phyloP scores from a whole-genome alignment of 1,140 invertebrate species.

The Drosophila punjabiensis region DNA sequence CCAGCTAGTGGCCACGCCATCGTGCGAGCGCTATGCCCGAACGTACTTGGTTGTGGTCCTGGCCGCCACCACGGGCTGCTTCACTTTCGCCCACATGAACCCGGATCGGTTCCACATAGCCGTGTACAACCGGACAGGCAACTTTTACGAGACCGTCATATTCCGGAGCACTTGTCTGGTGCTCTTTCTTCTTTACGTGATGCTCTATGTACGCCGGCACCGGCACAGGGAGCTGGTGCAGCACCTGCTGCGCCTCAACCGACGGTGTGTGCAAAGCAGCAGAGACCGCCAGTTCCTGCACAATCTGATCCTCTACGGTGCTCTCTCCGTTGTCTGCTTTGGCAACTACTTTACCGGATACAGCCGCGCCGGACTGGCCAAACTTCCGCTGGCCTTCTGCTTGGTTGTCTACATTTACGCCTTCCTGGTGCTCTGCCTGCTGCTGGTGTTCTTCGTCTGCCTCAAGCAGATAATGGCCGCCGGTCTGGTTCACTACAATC shows the following conservation, averaged over 20 bases:
- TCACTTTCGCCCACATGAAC: slow-evolving; percentile 38
- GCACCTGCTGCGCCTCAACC: slow-evolving; percentile 34
- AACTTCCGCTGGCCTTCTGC: slow-evolving; percentile 5
- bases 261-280: slow-evolving; percentile 2
- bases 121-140: slow-evolving; percentile 62
- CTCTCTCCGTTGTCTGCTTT: slow-evolving; percentile 16
- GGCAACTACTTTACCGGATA: slow-evolving; percentile 47
- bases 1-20: slow-evolving; percentile 22
- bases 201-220: slow-evolving; percentile 50
- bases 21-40: slow-evolving; percentile 43
- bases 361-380: slow-evolving; percentile 1
- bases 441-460: slow-evolving; percentile 69
- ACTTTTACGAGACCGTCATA: slow-evolving; percentile 56
- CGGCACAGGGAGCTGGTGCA: slow-evolving; percentile 47
- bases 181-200: slow-evolving; percentile 40
- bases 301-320: slow-evolving; percentile 42
- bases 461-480: slow-evolving; percentile 58
- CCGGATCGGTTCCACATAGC: slow-evolving; percentile 32
- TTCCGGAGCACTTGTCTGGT: slow-evolving; percentile 48
- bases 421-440: slow-evolving; percentile 46
- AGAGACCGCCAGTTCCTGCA: slow-evolving; percentile 28
- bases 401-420: slow-evolving; percentile 48
- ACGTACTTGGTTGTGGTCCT: slow-evolving; percentile 22
- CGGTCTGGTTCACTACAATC: slow-evolving; percentile 42
- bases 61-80: background rate